Conservation (phyloP, 2,888 invertebrate genomes). For the Ceraclea dissimilis region DNA sequence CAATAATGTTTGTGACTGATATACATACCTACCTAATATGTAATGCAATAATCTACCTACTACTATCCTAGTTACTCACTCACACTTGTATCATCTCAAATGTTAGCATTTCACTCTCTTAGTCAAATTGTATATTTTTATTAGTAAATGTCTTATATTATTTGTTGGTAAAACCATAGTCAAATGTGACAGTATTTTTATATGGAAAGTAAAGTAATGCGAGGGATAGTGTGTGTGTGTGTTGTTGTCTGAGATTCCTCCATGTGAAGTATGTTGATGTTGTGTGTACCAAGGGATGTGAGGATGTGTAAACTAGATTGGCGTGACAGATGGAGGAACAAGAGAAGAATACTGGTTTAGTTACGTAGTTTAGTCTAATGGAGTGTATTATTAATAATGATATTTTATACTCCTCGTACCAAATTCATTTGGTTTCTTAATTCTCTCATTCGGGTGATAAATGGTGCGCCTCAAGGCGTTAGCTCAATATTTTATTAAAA, state of each 20-base stretch:
- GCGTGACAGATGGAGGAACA: too few relatives aligned
- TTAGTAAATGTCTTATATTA: constrained; percentile 39
- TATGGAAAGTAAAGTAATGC: constrained; percentile 48
- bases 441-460: constrained; percentile 50
- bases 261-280: too few relatives aligned
- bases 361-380: neutral
- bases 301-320: constrained; percentile 23
- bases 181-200: constrained; percentile 53
- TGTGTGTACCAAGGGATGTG: constrained; percentile 9
- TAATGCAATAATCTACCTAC: neutral
- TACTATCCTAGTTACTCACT: neutral
- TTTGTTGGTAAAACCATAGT: constrained; percentile 46
- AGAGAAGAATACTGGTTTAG: neutral
- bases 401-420: constrained; percentile 35
- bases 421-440: constrained; percentile 49
- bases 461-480: constrained; percentile 46
- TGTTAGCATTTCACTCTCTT: constrained; percentile 48
- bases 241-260: too few relatives aligned
- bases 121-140: constrained; percentile 47
- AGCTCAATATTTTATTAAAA: constrained; percentile 53
- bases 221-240: constrained; percentile 29
- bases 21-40: neutral
- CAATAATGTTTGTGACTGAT: constrained; percentile 15
- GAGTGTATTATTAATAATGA: neutral
- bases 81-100: constrained; percentile 41